Evolutionary conservation across 2,888 invertebrate genomes (phyloP), one percentile per base, ranked within the genome.

Genomic region (Epirrhoe tristata): DNA sequence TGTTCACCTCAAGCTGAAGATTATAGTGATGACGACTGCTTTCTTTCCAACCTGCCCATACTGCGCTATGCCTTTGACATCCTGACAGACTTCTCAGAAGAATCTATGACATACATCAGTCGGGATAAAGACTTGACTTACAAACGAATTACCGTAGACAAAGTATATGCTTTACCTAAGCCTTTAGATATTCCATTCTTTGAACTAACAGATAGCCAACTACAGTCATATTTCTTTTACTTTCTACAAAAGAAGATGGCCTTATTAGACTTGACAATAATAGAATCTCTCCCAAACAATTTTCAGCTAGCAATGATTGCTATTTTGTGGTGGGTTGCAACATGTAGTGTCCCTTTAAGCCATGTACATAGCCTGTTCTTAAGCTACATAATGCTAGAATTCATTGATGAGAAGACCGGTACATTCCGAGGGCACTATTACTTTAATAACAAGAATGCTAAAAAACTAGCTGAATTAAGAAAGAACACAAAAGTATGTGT

Each of bases 1-100:
- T 95, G 95, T 73, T 93, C 94, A 58, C 95, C 96, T 0, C 97
- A 96, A 89, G 94, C 97, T 6, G 97, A 97, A 84, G 95, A 96
- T 82, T 95, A 94, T 77, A 83, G 85, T 4, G 93, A 94, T 54
- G 89, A 94, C 5, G 95, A 96, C 69, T 94, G 96, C 6, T 95
- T 95, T 74, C 78, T 93, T 6, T 93, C 95, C 62, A 94, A 95
- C 36, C 80, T 96, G 69, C 94, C 95, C 12, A 95, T 97, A 70
- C 77, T 97, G 48, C 87, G 92, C 74, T 94, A 94, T 67, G 94
- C 96, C 58, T 95, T 90, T 82, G 93, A 93, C 74, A 80, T 93
- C 12, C 73, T 94, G 0, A 93, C 88, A 43, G 89, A 91, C 63
- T 93, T 88, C 69, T 69, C 82, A 1, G 72, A 85, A 67, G 88